phyloP scores from a whole-genome alignment of 2,113 vertebrate genomes.

The Chelonoidis abingdonii region DNA sequence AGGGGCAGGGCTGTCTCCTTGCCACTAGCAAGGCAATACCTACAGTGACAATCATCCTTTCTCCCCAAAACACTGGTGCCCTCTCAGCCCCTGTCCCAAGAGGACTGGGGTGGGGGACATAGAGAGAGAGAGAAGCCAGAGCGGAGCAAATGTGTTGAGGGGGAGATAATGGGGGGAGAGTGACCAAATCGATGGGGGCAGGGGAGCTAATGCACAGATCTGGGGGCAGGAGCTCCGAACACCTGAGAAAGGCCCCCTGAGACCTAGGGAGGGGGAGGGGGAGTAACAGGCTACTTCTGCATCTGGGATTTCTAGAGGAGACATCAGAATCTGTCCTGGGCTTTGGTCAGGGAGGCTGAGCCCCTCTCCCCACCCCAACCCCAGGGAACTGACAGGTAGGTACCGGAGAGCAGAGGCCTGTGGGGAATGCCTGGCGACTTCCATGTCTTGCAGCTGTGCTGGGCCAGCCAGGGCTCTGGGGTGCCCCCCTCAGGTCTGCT shows the following conservation, averaged over 20 bases:
- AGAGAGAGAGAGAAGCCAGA: constrained; percentile 30
- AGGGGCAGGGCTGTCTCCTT: constrained; percentile 18
- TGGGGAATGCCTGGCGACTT: constrained; percentile 20
- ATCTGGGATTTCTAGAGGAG: background rate
- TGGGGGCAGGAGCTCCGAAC: background rate
- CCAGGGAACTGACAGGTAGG: background rate
- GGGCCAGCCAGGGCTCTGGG: background rate
- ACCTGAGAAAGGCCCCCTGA: background rate
- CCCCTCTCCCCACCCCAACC: background rate
- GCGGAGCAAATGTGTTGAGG: background rate
- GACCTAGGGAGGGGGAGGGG: accelerated
- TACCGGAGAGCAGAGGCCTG: background rate
- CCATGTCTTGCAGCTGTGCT: background rate
- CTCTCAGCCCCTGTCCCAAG: background rate
- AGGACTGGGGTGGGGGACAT: constrained; percentile 12
- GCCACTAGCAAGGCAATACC: constrained; percentile 48
- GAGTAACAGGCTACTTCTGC: background rate
- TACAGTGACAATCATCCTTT: background rate
- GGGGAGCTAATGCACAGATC: constrained; percentile 62
- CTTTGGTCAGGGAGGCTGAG: background rate
- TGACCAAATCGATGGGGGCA: constrained; percentile 50
- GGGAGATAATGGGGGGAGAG: background rate
- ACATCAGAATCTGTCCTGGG: background rate
- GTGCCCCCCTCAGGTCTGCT: constrained; percentile 10
- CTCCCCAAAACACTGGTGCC: background rate